Conservation (phyloP, 2,888 invertebrate species). For the Acanthacorydalis orientalis region DNA sequence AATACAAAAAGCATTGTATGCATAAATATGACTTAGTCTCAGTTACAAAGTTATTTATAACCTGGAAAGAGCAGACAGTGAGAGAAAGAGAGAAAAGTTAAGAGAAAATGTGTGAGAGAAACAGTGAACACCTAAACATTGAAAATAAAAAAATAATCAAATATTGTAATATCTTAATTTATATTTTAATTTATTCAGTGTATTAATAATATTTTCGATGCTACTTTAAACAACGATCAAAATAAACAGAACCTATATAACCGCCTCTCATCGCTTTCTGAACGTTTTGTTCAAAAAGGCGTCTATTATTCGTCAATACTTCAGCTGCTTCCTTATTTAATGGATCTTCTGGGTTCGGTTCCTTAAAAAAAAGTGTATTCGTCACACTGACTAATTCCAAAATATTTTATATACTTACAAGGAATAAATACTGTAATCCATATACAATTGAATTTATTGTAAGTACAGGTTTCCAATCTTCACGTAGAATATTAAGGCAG, state of each 20-base stretch:
- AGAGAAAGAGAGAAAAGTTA: too few relatives aligned
- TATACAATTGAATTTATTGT: constrained; percentile 96
- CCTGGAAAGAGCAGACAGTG: too few relatives aligned
- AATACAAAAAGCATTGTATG: too few relatives aligned
- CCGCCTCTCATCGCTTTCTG: constrained; percentile 93
- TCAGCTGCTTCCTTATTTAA: constrained; percentile 97
- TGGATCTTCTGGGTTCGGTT: constrained; percentile 98
- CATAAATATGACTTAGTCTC: too few relatives aligned
- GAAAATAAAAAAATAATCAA: not conserved
- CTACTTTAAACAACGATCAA: constrained; percentile 93
- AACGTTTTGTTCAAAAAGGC: constrained; percentile 91
- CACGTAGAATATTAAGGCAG: constrained; percentile 89
- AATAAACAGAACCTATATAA: constrained; percentile 84
- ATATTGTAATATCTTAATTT: constrained; percentile 5
- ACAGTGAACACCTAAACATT: not conserved
- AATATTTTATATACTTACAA: constrained; percentile 39
- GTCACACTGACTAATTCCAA: not conserved
- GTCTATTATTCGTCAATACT: constrained; percentile 83
- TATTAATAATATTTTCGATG: constrained; percentile 12
- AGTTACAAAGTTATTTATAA: too few relatives aligned
- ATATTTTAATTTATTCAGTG: not conserved
- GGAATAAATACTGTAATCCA: constrained; percentile 90
- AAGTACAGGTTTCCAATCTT: constrained; percentile 98
- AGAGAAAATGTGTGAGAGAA: too few relatives aligned
- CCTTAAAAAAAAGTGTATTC: constrained; percentile 34